Base-by-base conservation (phyloP, 2,888 invertebrate species). In the Drosophila recens region DNA sequence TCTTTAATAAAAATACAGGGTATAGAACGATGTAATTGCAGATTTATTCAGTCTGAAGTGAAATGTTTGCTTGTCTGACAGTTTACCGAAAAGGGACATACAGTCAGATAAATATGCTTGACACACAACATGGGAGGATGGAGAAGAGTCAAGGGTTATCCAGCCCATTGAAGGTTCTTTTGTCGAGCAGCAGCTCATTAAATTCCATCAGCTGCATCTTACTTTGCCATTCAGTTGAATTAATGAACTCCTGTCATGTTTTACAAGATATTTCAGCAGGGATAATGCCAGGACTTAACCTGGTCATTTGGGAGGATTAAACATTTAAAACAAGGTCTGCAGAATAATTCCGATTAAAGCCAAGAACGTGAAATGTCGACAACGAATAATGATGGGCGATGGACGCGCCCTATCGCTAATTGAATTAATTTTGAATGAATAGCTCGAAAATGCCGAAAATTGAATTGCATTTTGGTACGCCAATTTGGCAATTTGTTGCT, bases 361-460 rank as follows among this genome's bases (percentile, higher is more conserved):
- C 17, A 23, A 15, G 8, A 17, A 23, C 30, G 11, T 27, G n/a
- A 6, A n/a, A n/a, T 42, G 23, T 6, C 43, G 33, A 42, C 17
- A 17, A 17, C 6, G 13, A 38, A 11, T 51, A 17, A 27, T 11
- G 11, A 4, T 30, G 46, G 53, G 8, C n/a, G 13, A 13, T 27
- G 13, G 23, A 13, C 56, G 34, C 56, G 30, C 36, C 46, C 48
- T 46, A 43, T 38, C 49, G 70, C 77, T 73, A 81, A 83, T 82
- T 84, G 56, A 84, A 87, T 87, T 77, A 67, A 71, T 71, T 87
- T 77, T 75, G 56, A 72, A 67, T 75, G 75, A 72, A 77, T 64
- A 61, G 67, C 53, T 36, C 59, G 48, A 59, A 66, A 62, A 54
- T 61, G 67, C 58, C 63, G 68, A 71, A 76, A 82, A 83, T 83